Evolutionary conservation across 2,113 vertebrate genomes (phyloP).

Genomic region (Atractosteus spatula): DNA sequence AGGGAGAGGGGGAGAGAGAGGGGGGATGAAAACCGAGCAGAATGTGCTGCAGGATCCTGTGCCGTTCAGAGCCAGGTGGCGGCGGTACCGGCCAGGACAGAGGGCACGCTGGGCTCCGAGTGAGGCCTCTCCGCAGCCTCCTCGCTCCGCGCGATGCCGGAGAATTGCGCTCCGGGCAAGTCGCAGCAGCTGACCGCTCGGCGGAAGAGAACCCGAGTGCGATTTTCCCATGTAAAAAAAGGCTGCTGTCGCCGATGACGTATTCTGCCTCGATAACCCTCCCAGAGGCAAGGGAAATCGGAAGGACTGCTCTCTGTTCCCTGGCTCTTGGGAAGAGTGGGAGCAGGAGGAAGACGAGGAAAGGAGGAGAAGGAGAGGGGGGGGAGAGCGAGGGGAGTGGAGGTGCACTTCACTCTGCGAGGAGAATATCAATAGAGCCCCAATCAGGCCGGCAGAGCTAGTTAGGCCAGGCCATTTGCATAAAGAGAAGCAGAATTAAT

Average conservation of each 20-base stretch:
- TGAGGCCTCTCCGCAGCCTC: too few relatives aligned
- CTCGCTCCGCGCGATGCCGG: too few relatives aligned
- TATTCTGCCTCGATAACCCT: too few relatives aligned
- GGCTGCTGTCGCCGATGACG: too few relatives aligned
- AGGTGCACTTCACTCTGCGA: conserved; percentile 53
- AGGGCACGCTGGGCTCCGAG: too few relatives aligned
- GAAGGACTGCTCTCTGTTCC: conserved; percentile 39
- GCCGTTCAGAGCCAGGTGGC: too few relatives aligned
- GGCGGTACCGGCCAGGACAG: too few relatives aligned
- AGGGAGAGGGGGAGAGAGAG: neutral
- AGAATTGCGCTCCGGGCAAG: too few relatives aligned
- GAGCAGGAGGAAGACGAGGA: conserved; percentile 17
- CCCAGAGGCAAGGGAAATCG: conserved; percentile 15
- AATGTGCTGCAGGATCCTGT: conserved; percentile 1
- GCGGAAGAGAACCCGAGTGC: too few relatives aligned
- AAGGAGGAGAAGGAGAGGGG: neutral
- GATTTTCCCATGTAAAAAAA: too few relatives aligned
- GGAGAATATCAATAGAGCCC: conserved; percentile 75
- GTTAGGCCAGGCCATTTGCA: conserved; percentile 75
- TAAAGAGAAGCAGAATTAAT: conserved; percentile 70
- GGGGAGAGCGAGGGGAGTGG: conserved; percentile 44
- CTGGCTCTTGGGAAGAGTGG: conserved; percentile 51
- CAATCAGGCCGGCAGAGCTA: conserved; percentile 71
- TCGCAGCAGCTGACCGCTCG: too few relatives aligned
- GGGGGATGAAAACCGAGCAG: conserved; percentile 6